phyloP scores from a whole-genome alignment of 2,113 vertebrate species.

The Silurus asotus region DNA sequence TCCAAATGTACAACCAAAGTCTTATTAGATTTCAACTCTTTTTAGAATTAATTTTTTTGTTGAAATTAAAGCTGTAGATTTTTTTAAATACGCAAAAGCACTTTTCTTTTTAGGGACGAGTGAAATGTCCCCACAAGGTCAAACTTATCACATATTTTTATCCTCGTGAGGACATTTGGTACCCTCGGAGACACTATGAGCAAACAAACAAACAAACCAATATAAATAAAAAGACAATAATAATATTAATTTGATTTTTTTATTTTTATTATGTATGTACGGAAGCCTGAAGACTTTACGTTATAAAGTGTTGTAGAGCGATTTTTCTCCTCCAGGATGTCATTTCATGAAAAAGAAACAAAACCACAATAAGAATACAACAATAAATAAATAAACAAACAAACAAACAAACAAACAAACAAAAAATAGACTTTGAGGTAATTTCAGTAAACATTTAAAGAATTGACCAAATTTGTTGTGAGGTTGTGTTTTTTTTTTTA shows the following conservation, averaged over 20 bases:
- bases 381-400: neutral
- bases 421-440: neutral
- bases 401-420: neutral
- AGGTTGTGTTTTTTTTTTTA: too few species aligned
- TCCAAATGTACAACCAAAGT: neutral
- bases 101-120: neutral
- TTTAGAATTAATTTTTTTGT: neutral
- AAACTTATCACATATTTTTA: neutral
- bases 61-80: neutral
- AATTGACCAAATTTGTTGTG: neutral
- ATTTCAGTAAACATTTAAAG: neutral
- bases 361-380: too few species aligned
- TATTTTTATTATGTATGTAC: too few species aligned
- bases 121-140: slow-evolving; percentile 5
- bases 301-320: too few species aligned
- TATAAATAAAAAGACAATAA: too few species aligned
- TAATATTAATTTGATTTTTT: too few species aligned
- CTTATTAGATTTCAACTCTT: too few species aligned
- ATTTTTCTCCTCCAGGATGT: too few species aligned
- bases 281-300: too few species aligned
- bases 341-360: too few species aligned
- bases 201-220: too few species aligned
- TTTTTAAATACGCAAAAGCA: neutral
- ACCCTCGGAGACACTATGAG: neutral
- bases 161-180: neutral